phyloP scores from a whole-genome alignment of 2,113 vertebrate genomes.

The Amblyopsis rosae region DNA sequence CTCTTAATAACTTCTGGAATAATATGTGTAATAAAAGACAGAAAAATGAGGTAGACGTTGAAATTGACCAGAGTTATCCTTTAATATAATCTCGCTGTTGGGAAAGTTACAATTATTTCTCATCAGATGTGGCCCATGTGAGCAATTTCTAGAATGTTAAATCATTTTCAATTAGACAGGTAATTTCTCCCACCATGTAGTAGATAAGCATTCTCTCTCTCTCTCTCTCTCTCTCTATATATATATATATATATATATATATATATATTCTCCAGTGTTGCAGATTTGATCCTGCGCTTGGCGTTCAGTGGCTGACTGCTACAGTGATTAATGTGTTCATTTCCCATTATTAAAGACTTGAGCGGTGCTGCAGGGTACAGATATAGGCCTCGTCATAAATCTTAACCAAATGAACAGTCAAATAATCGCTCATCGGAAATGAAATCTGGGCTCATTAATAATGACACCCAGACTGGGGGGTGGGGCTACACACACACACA shows the following conservation, averaged over 20 bases:
- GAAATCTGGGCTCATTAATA: conserved; percentile 98
- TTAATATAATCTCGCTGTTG: background rate
- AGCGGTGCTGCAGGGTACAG: conserved; percentile 85
- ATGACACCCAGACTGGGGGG: conserved; percentile 82
- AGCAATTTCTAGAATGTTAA: conserved; percentile 41
- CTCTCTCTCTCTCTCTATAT: conserved; percentile 7
- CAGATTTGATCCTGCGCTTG: conserved; percentile 63
- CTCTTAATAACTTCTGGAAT: no score
- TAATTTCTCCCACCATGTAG: conserved; percentile 40
- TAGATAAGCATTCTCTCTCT: conserved; percentile 45
- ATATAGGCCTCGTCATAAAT: conserved; percentile 96
- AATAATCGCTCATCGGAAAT: conserved; percentile 99
- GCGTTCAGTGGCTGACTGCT: conserved; percentile 91
- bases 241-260: conserved; percentile 3
- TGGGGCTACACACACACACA: conserved; percentile 51
- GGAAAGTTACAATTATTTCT: conserved; percentile 7
- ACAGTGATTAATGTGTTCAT: conserved; percentile 99
- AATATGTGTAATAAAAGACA: no score
- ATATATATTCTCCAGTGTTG: conserved; percentile 17
- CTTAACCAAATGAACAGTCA: conserved; percentile 96
- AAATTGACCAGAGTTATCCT: background rate
- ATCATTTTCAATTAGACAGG: conserved; percentile 51
- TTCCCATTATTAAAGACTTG: conserved; percentile 98
- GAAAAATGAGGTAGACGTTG: no score
- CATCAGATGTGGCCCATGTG: background rate